These are phyloP conservation scores for Hypotaenidia philippensis DNA, from an alignment of 2,797 vertebrate species.

Conservation along the genomic window DNA sequence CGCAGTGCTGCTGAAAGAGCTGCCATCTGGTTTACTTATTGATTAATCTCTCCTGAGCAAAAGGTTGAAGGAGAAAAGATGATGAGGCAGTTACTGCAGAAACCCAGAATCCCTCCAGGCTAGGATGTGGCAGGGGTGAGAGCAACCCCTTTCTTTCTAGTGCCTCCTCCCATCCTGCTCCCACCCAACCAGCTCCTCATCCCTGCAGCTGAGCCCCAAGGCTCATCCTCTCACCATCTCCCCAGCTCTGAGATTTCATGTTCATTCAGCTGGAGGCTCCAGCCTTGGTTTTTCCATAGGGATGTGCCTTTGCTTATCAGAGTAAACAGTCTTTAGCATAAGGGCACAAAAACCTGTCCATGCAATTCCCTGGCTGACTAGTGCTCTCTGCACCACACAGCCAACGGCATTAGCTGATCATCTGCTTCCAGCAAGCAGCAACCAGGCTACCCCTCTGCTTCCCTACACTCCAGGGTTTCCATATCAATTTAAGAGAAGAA, in stretches of 20 bases:
- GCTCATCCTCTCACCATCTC: not conserved
- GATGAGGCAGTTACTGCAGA: not conserved
- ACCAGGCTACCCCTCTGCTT: not conserved
- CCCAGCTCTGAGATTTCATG: not conserved
- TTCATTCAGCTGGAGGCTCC: not conserved
- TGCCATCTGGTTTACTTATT: not conserved
- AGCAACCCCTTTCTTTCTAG: not conserved
- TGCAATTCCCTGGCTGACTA: not conserved
- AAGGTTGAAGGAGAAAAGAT: not conserved
- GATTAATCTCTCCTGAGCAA: not conserved
- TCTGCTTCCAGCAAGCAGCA: not conserved
- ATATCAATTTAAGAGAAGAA: not conserved
- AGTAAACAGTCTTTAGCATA: not conserved
- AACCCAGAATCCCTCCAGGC: not conserved
- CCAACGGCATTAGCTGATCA: fast-evolving
- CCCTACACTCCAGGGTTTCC: not conserved
- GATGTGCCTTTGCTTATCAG: not conserved
- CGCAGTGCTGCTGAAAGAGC: not conserved
- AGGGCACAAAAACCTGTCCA: not conserved
- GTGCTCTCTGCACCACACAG: fast-evolving
- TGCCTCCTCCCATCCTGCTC: not conserved
- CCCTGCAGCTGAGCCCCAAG: fast-evolving
- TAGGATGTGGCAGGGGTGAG: not conserved
- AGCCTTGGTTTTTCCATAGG: not conserved
- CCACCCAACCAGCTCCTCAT: not conserved